Percentiles rank a stretch among this genome's conserved stretches.
phyloP scores from a whole-genome alignment of 2,888 invertebrate genomes.

The Lobophora halterata region DNA sequence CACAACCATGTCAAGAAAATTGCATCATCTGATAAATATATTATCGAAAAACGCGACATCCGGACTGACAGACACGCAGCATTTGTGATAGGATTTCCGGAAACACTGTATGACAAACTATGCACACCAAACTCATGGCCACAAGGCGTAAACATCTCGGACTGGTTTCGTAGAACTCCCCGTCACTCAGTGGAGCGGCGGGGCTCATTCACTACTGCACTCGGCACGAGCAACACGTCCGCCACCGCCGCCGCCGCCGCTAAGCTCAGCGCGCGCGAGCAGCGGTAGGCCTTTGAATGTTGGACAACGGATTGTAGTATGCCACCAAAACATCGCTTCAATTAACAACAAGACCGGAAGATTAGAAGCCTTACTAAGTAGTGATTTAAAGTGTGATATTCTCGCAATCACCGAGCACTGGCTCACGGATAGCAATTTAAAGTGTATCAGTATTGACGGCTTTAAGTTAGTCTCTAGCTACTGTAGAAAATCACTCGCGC shows the following conservation, averaged over 20 bases:
- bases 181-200: slow-evolving; percentile 15
- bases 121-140: slow-evolving; percentile 13
- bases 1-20: slow-evolving; percentile 10
- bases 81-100: slow-evolving; percentile 15
- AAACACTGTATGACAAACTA: neutral
- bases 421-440: slow-evolving; percentile 5
- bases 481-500: slow-evolving; percentile 3
- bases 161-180: slow-evolving; percentile 17
- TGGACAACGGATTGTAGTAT: no score
- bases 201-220: neutral
- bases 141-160: slow-evolving; percentile 7
- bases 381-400: slow-evolving; percentile 9
- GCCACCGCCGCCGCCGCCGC: neutral
- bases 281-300: no score
- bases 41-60: slow-evolving; percentile 12
- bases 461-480: slow-evolving; percentile 7
- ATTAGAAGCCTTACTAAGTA: slow-evolving; percentile 10
- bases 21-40: slow-evolving; percentile 3
- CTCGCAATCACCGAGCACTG: slow-evolving; percentile 14
- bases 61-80: slow-evolving; percentile 8
- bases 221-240: neutral
- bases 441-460: slow-evolving; percentile 2
- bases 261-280: no score
- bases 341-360: slow-evolving; percentile 5
- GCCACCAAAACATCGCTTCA: slow-evolving; percentile 14